Conservation (phyloP, 2,797 vertebrate genomes). For the Onychomys torridus region DNA sequence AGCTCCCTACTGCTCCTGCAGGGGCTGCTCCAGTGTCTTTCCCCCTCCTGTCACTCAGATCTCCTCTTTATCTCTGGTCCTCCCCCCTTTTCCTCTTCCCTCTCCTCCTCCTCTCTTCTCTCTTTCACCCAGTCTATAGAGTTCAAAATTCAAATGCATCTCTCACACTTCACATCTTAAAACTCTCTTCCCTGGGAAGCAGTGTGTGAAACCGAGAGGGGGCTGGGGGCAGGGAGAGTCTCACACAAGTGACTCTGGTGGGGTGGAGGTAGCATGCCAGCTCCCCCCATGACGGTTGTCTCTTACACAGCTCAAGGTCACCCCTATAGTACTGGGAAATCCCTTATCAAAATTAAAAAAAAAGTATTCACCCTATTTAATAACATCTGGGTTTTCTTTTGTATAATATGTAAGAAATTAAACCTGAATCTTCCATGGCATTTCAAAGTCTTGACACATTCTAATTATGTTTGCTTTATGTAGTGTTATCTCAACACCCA, state of each 20-base stretch:
- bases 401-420: not conserved
- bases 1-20: accelerated
- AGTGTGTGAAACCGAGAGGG: not conserved
- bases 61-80: accelerated
- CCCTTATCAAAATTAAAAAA: not conserved
- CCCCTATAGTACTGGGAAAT: not conserved
- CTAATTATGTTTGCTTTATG: accelerated
- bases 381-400: not conserved
- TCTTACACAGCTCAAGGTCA: accelerated
- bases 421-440: not conserved
- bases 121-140: not conserved
- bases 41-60: too few species aligned
- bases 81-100: not conserved
- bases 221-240: not conserved
- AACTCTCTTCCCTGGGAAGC: not conserved
- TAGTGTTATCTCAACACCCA: not conserved
- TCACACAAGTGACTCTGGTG: not conserved
- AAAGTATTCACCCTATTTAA: not conserved
- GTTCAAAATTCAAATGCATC: not conserved
- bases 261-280: not conserved
- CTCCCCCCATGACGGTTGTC: accelerated
- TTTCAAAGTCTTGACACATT: not conserved
- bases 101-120: not conserved
- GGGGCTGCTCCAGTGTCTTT: accelerated
- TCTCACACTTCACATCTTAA: not conserved